Evolutionary conservation across 2,888 invertebrate species (phyloP), one percentile per base, ranked within the genome.

Genomic region (Teleogryllus oceanicus): DNA sequence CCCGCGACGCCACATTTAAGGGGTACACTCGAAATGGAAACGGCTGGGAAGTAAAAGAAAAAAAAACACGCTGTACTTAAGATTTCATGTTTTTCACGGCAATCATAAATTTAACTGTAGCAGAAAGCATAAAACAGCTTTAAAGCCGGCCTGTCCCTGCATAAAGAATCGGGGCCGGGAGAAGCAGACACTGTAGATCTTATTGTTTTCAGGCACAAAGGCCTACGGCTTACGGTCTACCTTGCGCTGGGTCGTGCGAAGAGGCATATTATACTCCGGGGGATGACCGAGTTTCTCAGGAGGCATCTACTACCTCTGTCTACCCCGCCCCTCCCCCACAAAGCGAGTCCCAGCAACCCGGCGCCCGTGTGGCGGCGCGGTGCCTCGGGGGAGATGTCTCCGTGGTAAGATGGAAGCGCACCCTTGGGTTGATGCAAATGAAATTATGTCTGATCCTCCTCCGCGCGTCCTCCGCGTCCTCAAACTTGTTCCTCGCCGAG

Each of bases 51-150:
- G 37, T 37, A 62, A 62, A 62, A 62, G n/a, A n/a, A 62, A 62
- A 62, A 16, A 62, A 62, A 62, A 62, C 16, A n/a, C 4, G n/a
- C n/a, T 8, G 62, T 18, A 62, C 62, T 62, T 62, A 62, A 62
- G 62, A 62, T 62, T 62, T 62, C 62, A 62, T 62, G 62, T 62
- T 62, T 62, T 62, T 62, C 62, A 18, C 62, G 62, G 62, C n/a
- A 62, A 62, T 62, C 62, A 62, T 62, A 62, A 62, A 62, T 62
- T 62, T 62, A 62, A 62, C 16, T 62, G 62, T 62, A 62, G 62
- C 62, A 62, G 62, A 62, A 62, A 62, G 62, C 62, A 62, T 62
- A 62, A 62, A 62, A 62, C 62, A 62, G 62, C 62, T 62, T 62
- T 62, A 62, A 62, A 62, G 62, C 62, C n/a, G 62, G 16, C n/a